Conservation (phyloP, 1,140 invertebrate species). For the Drosophila kikkawai region DNA sequence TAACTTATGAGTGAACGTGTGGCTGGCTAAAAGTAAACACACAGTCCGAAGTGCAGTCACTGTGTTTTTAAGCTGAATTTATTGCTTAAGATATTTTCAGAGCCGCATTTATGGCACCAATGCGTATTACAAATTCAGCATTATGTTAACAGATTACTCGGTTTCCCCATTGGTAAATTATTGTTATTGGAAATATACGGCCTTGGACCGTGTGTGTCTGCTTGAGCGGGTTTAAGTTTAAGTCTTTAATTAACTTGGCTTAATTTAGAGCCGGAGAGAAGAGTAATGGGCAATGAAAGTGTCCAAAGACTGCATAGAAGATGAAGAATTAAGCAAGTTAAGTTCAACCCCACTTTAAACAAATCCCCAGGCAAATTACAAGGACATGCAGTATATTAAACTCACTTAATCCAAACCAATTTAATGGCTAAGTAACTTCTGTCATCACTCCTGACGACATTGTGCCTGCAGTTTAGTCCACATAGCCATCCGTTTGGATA, state of each 20-base stretch:
- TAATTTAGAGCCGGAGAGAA: not conserved
- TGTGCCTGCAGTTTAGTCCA: not conserved
- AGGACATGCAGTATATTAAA: not conserved
- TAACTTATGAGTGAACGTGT: constrained; percentile 11
- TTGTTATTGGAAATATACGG: not conserved
- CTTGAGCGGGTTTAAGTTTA: not conserved
- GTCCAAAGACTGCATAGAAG: not conserved
- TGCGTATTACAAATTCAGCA: constrained; percentile 7
- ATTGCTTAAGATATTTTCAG: constrained; percentile 12
- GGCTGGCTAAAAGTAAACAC: constrained; percentile 18
- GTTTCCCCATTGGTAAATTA: not conserved
- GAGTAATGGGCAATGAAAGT: not conserved
- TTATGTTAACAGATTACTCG: constrained; percentile 9
- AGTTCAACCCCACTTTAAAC: not conserved
- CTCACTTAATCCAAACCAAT: not conserved
- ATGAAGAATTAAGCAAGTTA: not conserved
- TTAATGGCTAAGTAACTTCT: not conserved
- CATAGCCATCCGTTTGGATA: constrained; percentile 8
- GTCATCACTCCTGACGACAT: not conserved
- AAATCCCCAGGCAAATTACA: constrained; percentile 1
- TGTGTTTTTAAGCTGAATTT: constrained; percentile 23
- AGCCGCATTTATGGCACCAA: not conserved
- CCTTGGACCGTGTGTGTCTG: not conserved
- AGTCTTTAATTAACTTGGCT: constrained; percentile 3
- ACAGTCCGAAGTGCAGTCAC: constrained; percentile 9